Percentiles rank a stretch among this genome's conserved stretches.
These are phyloP conservation scores for Potorous gilbertii DNA, from an alignment of 2,797 vertebrate genomes.

Conservation along the genomic window DNA sequence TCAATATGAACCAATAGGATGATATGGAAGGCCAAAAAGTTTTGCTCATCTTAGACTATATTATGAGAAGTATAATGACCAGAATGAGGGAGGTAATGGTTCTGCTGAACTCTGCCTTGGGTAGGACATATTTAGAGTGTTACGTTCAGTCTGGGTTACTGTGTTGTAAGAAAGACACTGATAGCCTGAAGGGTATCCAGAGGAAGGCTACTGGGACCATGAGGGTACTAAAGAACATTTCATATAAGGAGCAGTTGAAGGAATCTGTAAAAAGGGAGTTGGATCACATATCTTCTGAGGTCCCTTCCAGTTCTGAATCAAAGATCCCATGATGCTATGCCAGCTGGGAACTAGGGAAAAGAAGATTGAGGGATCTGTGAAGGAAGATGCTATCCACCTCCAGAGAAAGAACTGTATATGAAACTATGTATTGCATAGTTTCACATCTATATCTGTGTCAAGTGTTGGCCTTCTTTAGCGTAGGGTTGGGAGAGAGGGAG, in stretches of 20 bases:
- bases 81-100: not conserved
- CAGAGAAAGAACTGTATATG: not conserved
- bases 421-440: not conserved
- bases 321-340: not conserved
- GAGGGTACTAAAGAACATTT: not conserved
- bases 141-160: not conserved
- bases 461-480: not conserved
- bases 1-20: not conserved
- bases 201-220: not conserved
- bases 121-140: not conserved
- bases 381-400: not conserved
- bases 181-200: not conserved
- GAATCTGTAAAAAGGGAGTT: not conserved
- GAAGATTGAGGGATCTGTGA: not conserved
- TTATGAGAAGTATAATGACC: not conserved
- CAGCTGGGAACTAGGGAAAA: not conserved
- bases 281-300: not conserved
- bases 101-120: not conserved
- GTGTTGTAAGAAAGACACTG: not conserved
- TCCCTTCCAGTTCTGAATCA: not conserved
- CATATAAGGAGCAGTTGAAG: not conserved
- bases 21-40: not conserved
- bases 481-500: not conserved
- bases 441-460: not conserved
- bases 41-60: not conserved